Conservation (phyloP, 2,888 invertebrate genomes). For the Eulithis prunata region DNA sequence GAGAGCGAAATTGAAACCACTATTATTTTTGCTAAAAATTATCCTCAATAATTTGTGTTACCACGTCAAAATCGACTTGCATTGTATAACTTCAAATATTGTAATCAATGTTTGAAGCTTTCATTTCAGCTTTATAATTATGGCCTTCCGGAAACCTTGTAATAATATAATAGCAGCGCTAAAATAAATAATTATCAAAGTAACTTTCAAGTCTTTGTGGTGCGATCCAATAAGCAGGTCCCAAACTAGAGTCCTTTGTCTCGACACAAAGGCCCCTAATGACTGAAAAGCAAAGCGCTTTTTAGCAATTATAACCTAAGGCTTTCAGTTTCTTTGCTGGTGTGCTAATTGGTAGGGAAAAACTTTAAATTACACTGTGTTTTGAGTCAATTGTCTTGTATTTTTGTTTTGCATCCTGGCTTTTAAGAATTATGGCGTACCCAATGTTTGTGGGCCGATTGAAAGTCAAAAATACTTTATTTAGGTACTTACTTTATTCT, state of each 20-base stretch:
- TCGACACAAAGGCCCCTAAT: slow-evolving; percentile 43
- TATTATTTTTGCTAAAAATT: too few species aligned
- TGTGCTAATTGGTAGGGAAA: slow-evolving; percentile 1
- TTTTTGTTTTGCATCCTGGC: too few species aligned
- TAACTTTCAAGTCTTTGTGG: slow-evolving; percentile 29
- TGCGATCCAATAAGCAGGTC: slow-evolving; percentile 33
- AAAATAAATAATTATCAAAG: slow-evolving; percentile 31
- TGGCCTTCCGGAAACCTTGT: slow-evolving; percentile 9
- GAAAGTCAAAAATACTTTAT: too few species aligned
- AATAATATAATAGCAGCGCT: slow-evolving; percentile 10
- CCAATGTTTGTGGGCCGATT: too few species aligned
- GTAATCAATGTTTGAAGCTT: too few species aligned
- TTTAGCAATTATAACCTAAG: slow-evolving; percentile 37
- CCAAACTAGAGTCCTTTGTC: slow-evolving; percentile 52
- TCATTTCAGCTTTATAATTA: background rate
- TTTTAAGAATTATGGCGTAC: too few species aligned
- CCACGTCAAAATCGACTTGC: background rate
- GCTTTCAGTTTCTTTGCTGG: slow-evolving; percentile 28
- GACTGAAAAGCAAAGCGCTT: slow-evolving; percentile 43
- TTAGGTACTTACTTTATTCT: too few species aligned
- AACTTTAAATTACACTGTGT: background rate
- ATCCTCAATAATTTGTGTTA: too few species aligned
- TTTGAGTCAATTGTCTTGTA: too few species aligned
- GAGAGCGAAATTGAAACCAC: too few species aligned
- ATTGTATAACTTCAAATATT: background rate